phyloP scores from a whole-genome alignment of 2,797 vertebrate genomes.

The Knipowitschia caucasica region DNA sequence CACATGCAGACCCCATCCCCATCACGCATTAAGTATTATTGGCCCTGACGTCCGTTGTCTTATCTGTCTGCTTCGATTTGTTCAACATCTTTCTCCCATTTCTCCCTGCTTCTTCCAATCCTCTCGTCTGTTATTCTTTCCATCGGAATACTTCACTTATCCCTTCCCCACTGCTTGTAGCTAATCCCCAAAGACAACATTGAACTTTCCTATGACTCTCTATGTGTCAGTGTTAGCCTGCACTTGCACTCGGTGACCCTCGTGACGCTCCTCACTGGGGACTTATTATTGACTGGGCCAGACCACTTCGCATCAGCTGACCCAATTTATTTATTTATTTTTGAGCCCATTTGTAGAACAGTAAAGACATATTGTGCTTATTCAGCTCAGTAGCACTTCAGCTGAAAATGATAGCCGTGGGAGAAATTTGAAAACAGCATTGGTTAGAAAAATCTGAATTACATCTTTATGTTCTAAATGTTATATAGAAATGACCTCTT shows the following conservation, averaged over 20 bases:
- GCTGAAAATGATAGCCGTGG: not conserved
- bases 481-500: no score
- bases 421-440: no score
- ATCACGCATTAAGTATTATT: constrained; percentile 19
- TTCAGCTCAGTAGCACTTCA: not conserved
- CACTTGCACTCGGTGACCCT: constrained; percentile 27
- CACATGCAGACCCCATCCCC: not conserved
- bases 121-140: constrained; percentile 24
- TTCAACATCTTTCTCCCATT: constrained; percentile 12
- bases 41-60: constrained; percentile 16
- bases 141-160: constrained; percentile 15
- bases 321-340: constrained; percentile 16
- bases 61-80: constrained; percentile 17
- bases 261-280: constrained; percentile 55
- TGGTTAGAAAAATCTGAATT: no score
- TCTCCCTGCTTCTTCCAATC: constrained; percentile 3
- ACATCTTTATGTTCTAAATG: no score
- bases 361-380: constrained; percentile 30
- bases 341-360: constrained; percentile 44
- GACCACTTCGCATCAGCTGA: constrained; percentile 52
- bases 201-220: constrained; percentile 27
- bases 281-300: constrained; percentile 47
- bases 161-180: constrained; percentile 23
- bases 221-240: constrained; percentile 6
- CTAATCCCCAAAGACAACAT: constrained; percentile 37